Evolutionary conservation across 2,888 invertebrate genomes (phyloP).

Genomic region (Eupithecia inturbata): DNA sequence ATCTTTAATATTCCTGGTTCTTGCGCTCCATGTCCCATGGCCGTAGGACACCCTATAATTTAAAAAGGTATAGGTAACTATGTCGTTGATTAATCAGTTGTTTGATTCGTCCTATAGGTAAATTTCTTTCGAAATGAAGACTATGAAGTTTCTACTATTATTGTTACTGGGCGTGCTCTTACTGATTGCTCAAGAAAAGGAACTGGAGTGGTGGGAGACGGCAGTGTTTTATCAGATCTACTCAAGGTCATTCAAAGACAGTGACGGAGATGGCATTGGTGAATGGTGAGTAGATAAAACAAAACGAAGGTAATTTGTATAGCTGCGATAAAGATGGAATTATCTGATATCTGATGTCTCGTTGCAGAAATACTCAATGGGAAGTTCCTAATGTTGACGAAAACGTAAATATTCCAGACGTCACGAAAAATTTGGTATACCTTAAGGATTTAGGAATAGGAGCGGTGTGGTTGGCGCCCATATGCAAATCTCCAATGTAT

Average conservation of each 20-base stretch:
- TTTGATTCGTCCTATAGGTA: not conserved
- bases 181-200: constrained; percentile 50
- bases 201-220: constrained; percentile 90
- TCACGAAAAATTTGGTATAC: constrained; percentile 85
- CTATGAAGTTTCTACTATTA: constrained; percentile 53
- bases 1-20: too few relatives aligned
- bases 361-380: not conserved
- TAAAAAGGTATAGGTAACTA: not conserved
- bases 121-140: constrained; percentile 40
- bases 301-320: not conserved
- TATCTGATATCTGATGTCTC: not conserved
- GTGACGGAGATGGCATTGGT: constrained; percentile 89
- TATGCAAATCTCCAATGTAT: constrained; percentile 89
- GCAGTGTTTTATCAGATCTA: constrained; percentile 92
- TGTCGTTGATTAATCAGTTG: not conserved
- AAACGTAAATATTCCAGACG: constrained; percentile 71
- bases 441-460: constrained; percentile 87
- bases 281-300: constrained; percentile 72
- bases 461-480: constrained; percentile 92
- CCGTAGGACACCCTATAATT: too few relatives aligned
- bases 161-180: constrained; percentile 48
- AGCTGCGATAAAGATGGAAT: not conserved
- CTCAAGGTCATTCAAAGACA: constrained; percentile 91
- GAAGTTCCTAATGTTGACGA: not conserved
- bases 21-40: too few relatives aligned